Conservation (phyloP, 2,797 vertebrate species). For the Halcyon leucocephala region DNA sequence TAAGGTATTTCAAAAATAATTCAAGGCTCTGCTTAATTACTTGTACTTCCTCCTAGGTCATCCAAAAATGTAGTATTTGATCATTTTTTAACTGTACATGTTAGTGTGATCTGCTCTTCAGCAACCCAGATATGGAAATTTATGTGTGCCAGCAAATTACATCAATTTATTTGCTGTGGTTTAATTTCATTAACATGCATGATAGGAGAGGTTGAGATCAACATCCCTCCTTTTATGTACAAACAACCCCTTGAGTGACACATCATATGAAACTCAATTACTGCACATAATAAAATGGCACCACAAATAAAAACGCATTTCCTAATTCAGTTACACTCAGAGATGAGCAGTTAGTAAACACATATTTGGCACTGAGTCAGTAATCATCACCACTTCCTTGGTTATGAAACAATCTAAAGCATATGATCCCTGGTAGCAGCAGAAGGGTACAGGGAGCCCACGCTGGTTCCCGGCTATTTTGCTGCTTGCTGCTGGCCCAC, state of each 20-base stretch:
- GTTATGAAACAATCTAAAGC: neutral
- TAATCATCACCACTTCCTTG: neutral
- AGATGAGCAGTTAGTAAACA: neutral
- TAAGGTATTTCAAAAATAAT: conserved; percentile 44
- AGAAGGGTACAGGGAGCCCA: neutral
- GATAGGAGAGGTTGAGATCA: conserved; percentile 23
- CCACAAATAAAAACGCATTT: conserved; percentile 53
- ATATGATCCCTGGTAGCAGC: neutral
- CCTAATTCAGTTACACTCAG: conserved; percentile 4
- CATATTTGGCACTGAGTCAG: neutral
- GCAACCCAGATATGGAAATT: conserved; percentile 3
- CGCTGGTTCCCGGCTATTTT: neutral
- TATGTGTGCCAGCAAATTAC: conserved; percentile 27
- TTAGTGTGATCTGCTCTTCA: neutral
- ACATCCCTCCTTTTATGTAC: conserved; percentile 44
- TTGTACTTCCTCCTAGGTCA: conserved; percentile 33
- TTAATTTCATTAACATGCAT: conserved; percentile 64
- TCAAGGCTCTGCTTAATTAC: conserved; percentile 44
- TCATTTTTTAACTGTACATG: neutral
- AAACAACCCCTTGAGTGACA: conserved; percentile 7
- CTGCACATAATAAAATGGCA: conserved; percentile 27
- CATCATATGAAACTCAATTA: conserved; percentile 41
- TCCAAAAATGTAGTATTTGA: neutral
- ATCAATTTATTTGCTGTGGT: conserved; percentile 61
- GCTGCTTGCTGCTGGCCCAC: neutral